A percentile compares a stretch with the other conserved stretches of the same genome.
Evolutionary conservation across 2,888 invertebrate genomes (phyloP).

Genomic region (Drosophila prostipennis): DNA sequence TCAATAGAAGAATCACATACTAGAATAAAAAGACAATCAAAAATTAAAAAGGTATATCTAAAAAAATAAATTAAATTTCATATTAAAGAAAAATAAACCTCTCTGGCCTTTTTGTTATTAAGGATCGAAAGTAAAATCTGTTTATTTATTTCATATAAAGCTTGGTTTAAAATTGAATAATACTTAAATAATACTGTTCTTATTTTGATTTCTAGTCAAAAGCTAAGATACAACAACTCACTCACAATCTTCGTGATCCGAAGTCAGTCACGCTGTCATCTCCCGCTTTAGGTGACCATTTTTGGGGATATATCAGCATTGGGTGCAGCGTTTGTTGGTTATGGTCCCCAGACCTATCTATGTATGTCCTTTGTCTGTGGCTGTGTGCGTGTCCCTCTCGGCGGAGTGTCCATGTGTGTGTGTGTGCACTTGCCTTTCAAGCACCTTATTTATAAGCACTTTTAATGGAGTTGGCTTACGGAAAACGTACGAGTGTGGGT

Average conservation of each 20-base stretch:
- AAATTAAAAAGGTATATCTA: no score
- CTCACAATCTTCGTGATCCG: neutral
- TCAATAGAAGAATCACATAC: neutral
- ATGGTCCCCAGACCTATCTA: constrained; percentile 59
- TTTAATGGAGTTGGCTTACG: constrained; percentile 79
- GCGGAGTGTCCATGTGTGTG: constrained; percentile 23
- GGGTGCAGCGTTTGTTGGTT: constrained; percentile 76
- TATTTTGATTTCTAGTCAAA: no score
- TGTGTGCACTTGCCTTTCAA: constrained; percentile 77
- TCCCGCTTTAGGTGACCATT: constrained; percentile 49
- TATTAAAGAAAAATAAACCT: no score
- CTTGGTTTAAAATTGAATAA: no score
- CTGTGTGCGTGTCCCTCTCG: constrained; percentile 16
- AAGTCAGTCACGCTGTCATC: constrained; percentile 46
- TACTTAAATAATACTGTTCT: no score
- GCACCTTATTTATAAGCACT: constrained; percentile 81
- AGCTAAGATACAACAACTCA: no score
- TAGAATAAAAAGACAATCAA: no score
- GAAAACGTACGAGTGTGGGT: constrained; percentile 57
- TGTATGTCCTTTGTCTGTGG: constrained; percentile 52
- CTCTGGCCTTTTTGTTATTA: no score
- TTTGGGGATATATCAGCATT: constrained; percentile 47
- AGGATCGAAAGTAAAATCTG: no score
- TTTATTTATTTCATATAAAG: no score
- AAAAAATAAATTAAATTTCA: no score